Evolutionary conservation across 2,797 vertebrate genomes (phyloP).

Genomic region (Enteromius treurensis): DNA sequence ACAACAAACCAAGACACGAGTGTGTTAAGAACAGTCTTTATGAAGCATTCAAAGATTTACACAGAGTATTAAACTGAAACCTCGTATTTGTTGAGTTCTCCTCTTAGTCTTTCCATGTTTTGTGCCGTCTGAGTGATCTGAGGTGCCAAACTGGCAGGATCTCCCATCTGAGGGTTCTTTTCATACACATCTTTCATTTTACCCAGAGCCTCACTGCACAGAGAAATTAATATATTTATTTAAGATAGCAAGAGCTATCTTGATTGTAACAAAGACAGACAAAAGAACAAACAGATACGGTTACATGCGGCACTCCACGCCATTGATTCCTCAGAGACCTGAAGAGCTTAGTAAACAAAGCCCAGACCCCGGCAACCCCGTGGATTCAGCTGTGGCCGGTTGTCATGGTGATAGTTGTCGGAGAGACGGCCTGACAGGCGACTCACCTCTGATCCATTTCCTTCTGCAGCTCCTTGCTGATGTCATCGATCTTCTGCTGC

Average conservation of each 20-base stretch:
- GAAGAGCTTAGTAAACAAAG: conserved; percentile 65
- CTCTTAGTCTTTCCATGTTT: conserved; percentile 84
- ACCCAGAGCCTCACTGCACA: conserved; percentile 85
- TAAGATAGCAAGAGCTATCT: conserved; percentile 13
- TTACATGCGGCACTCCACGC: conserved; percentile 53
- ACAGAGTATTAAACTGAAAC: conserved; percentile 64
- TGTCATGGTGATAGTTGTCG: conserved; percentile 59
- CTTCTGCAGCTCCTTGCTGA: conserved; percentile 86
- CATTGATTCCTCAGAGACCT: conserved; percentile 61
- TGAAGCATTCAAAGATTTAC: neutral
- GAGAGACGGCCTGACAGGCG: conserved; percentile 41
- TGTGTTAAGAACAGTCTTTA: neutral
- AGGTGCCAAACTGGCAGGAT: conserved; percentile 85
- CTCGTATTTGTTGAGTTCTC: conserved; percentile 88
- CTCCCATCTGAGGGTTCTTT: conserved; percentile 92
- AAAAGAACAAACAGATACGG: conserved; percentile 33
- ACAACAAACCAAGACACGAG: conserved; percentile 32
- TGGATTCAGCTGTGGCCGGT: conserved; percentile 32
- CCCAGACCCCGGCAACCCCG: conserved; percentile 52
- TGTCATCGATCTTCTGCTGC: conserved; percentile 86
- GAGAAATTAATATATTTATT: conserved; percentile 17
- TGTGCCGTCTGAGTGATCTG: conserved; percentile 86
- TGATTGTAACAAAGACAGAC: conserved; percentile 31
- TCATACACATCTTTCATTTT: conserved; percentile 95
- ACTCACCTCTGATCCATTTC: conserved; percentile 89